Evolutionary conservation across 1,140 invertebrate species (phyloP), one percentile per base, ranked within the genome.

Genomic region (Doryteuthis pealeii): DNA sequence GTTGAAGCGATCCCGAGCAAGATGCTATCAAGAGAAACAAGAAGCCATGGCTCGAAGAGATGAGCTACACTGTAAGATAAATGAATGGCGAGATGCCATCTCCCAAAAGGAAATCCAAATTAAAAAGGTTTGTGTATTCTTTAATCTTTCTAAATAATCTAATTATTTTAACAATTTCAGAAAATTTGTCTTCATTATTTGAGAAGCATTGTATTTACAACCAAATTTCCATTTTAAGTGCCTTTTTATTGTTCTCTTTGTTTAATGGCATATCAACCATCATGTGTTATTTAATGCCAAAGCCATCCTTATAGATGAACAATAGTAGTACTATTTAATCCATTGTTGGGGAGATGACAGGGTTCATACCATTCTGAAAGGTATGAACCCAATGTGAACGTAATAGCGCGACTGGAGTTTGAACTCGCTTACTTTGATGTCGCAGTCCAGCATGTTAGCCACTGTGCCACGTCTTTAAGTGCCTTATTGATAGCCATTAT

Each of bases 51-150:
- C 28, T 18, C 68, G 54, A 3, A 66, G 74, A 71, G 45, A 75
- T 31, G 22, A 31, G 15, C 35, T 62, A 31, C 69, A 75, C 40
- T 31, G 65, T 49, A 12, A 26, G 22, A 58, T 75, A 26, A 69
- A 75, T 33, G 45, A 58, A 31, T 71, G 69, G 49, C 43, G 40
- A 43, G 26, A 70, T 26, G 26, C n/a, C 18, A 70, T 75, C n/a
- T 18, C 30, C 10, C 74, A 75, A 35, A 54, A 75, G 28, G 58
- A 62, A 35, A 12, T 31, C 26, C 28, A 75, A 10, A 35, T 62
- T 31, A 75, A 75, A 71, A 43, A 67, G 74, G 74, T 75, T 45
- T 40, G 62, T 73, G 18, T 5, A 22, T 69, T 69, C 8, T 8
- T 8, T 69, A 69, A 5, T 22, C 28, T 28, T 69, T 32, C 31